Evolutionary conservation across 2,113 vertebrate species (phyloP).

Genomic region (Pomatostomus ruficeps): DNA sequence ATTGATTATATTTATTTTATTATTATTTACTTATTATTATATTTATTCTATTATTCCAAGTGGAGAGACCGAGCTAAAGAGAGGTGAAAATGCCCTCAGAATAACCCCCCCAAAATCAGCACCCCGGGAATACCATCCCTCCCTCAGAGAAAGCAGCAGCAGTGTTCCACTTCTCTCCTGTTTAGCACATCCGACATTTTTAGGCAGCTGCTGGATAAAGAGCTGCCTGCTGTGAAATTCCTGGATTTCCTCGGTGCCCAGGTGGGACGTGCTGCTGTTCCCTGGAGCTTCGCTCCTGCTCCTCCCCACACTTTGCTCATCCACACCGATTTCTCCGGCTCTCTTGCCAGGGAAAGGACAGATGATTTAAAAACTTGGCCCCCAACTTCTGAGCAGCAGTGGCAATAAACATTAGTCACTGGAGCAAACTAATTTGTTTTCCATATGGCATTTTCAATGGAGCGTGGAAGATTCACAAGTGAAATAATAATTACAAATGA

Average conservation of each 20-base stretch:
- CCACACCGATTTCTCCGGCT: background rate
- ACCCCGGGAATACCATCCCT: background rate
- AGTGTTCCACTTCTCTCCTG: background rate
- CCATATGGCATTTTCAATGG: constrained; percentile 49
- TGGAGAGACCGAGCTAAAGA: background rate
- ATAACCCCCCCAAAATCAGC: background rate
- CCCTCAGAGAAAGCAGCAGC: background rate
- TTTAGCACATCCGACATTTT: background rate
- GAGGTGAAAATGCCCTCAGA: background rate
- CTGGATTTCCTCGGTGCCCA: background rate
- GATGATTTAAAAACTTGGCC: constrained; percentile 34
- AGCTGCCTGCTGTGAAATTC: background rate
- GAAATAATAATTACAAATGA: constrained; percentile 62
- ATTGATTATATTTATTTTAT: no score
- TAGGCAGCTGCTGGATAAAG: background rate
- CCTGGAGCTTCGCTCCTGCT: background rate
- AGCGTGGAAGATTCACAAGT: constrained; percentile 49
- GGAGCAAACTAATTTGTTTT: constrained; percentile 61
- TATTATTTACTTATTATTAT: no score
- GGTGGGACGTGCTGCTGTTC: background rate
- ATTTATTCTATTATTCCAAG: background rate
- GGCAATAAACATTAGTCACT: constrained; percentile 47
- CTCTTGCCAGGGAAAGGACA: background rate
- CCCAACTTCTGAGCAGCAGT: constrained; percentile 48
- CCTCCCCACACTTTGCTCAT: background rate